A percentile compares a stretch with the other conserved stretches of the same genome.
Conservation (phyloP, 2,113 vertebrate genomes). For the Gymnorhina tibicen region DNA sequence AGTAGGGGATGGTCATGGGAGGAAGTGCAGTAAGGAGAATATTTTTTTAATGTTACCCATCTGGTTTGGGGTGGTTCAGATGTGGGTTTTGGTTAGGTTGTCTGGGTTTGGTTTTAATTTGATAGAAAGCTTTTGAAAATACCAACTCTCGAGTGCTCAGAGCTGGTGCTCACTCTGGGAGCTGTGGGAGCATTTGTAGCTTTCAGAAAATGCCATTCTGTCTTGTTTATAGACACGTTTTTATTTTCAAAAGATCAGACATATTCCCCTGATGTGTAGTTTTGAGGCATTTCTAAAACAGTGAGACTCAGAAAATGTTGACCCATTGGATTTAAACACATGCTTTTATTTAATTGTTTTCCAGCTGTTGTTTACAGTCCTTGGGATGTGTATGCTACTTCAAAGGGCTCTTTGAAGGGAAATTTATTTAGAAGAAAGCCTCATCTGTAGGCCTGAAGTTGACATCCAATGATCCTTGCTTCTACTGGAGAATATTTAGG, state of each 20-base stretch:
- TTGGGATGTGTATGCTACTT: neutral
- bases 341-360: neutral
- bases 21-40: neutral
- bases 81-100: neutral
- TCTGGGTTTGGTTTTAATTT: neutral
- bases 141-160: neutral
- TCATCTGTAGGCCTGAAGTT: neutral
- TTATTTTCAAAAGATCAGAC: neutral
- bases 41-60: rapidly evolving
- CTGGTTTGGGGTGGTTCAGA: neutral
- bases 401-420: neutral
- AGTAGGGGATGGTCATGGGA: neutral
- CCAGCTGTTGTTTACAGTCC: neutral
- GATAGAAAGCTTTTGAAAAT: neutral
- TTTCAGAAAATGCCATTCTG: neutral
- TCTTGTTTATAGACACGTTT: neutral
- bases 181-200: neutral
- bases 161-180: neutral
- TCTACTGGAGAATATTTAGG: neutral
- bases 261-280: neutral
- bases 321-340: neutral
- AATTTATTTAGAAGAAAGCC: neutral
- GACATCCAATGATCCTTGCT: neutral
- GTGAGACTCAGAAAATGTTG: neutral
- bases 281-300: neutral